Evolutionary conservation across 1,140 invertebrate species (phyloP).

Genomic region (Colletes gigas): DNA sequence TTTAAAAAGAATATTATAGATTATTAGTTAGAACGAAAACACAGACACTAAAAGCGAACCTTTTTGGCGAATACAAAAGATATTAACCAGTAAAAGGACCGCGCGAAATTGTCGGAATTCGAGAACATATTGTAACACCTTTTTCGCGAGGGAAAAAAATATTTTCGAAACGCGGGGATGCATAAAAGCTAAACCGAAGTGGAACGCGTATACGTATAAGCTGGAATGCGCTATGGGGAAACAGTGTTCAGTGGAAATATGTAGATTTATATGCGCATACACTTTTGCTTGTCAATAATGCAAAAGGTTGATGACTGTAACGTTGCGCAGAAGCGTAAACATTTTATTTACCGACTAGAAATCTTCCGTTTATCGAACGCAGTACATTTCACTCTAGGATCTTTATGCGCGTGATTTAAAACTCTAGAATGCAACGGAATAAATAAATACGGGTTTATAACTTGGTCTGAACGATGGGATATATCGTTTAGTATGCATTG

Average conservation of each 20-base stretch:
- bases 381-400: neutral
- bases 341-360: constrained; percentile 7
- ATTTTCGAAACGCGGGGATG: neutral
- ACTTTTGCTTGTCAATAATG: constrained; percentile 30
- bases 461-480: neutral
- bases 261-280: constrained; percentile 33
- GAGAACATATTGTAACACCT: neutral
- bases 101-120: neutral
- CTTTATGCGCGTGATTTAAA: neutral
- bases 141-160: neutral
- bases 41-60: too few species aligned
- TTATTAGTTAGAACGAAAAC: too few species aligned
- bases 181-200: neutral
- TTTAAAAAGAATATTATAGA: too few species aligned
- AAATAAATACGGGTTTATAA: neutral
- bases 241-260: constrained; percentile 7
- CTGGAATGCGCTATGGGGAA: neutral
- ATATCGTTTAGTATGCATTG: constrained; percentile 12
- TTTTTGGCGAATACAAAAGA: neutral
- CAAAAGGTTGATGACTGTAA: constrained; percentile 3
- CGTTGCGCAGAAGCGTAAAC: neutral
- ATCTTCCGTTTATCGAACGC: constrained; percentile 3
- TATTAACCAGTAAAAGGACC: neutral
- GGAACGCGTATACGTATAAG: neutral
- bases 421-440: neutral